A percentile compares a stretch with the other conserved stretches of the same genome.
Conservation (phyloP, 2,797 vertebrate species). For the Microctenopoma stevenorrisi region DNA sequence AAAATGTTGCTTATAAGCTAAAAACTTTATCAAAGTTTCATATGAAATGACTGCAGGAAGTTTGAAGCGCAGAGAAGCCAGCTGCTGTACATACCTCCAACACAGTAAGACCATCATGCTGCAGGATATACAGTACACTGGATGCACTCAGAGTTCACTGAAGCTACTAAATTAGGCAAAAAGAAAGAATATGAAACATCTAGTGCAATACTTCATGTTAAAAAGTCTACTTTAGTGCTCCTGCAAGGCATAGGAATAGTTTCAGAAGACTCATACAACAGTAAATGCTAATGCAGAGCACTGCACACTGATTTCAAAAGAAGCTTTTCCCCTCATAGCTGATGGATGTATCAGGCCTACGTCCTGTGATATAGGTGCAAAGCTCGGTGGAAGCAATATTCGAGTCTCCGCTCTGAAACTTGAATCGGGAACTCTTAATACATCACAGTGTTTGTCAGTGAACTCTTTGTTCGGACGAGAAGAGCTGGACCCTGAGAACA, state of each 20-base stretch:
- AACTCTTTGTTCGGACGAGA: slow-evolving; percentile 75
- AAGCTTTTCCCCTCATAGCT: neutral
- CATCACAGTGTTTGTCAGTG: slow-evolving; percentile 62
- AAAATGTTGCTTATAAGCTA: neutral
- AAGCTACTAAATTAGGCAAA: neutral
- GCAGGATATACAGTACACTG: neutral
- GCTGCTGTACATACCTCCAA: neutral
- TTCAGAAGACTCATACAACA: too few relatives aligned
- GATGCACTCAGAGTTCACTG: neutral
- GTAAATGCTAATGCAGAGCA: too few relatives aligned
- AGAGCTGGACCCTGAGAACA: slow-evolving; percentile 74
- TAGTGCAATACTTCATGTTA: neutral
- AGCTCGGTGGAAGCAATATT: slow-evolving; percentile 44
- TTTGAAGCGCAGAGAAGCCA: neutral
- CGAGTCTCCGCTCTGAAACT: slow-evolving; percentile 50
- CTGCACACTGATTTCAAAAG: slow-evolving; percentile 21
- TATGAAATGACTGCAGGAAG: neutral
- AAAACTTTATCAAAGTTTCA: neutral
- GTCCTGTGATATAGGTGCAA: slow-evolving; percentile 16
- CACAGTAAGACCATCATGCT: neutral
- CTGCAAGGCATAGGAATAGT: too few relatives aligned
- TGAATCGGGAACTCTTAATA: slow-evolving; percentile 50
- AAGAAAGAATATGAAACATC: neutral
- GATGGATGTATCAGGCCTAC: slow-evolving; percentile 14
- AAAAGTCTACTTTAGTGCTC: neutral